Evolutionary conservation across 2,113 vertebrate genomes (phyloP).

Genomic region (Crotophaga sulcirostris): DNA sequence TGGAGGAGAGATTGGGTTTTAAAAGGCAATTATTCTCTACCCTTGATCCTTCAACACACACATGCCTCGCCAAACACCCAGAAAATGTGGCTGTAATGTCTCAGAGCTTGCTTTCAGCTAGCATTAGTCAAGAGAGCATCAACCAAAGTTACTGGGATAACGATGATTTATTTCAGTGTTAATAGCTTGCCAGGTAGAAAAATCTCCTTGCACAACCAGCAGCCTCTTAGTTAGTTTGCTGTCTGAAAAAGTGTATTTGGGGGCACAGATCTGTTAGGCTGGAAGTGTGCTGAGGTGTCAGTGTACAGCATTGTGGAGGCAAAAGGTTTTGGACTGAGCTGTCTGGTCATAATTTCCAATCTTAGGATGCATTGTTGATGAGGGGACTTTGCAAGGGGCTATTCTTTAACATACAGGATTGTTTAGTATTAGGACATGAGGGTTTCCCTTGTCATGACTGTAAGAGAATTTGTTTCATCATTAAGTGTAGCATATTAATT

Average conservation of each 20-base stretch:
- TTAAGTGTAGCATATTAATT: conserved; percentile 31
- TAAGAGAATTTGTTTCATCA: conserved; percentile 49
- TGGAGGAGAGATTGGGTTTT: background rate
- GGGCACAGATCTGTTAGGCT: background rate
- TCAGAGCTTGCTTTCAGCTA: background rate
- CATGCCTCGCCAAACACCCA: background rate
- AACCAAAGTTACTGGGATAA: conserved; percentile 19
- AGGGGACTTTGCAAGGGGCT: background rate
- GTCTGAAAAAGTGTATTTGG: background rate
- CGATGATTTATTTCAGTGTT: conserved; percentile 48
- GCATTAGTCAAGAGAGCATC: conserved; percentile 16
- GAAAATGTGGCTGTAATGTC: background rate
- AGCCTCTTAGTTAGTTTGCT: background rate
- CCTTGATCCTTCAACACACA: background rate
- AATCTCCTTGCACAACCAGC: background rate
- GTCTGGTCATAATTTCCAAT: background rate
- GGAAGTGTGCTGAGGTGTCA: background rate
- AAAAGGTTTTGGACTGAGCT: background rate
- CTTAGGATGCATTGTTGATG: rapidly evolving
- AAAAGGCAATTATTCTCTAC: background rate
- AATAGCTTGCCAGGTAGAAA: conserved; percentile 47
- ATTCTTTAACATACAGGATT: background rate
- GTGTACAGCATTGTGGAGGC: rapidly evolving
- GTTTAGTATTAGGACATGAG: background rate
- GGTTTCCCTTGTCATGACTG: background rate